phyloP scores from a whole-genome alignment of 2,113 vertebrate genomes.

The Echinops telfairi region DNA sequence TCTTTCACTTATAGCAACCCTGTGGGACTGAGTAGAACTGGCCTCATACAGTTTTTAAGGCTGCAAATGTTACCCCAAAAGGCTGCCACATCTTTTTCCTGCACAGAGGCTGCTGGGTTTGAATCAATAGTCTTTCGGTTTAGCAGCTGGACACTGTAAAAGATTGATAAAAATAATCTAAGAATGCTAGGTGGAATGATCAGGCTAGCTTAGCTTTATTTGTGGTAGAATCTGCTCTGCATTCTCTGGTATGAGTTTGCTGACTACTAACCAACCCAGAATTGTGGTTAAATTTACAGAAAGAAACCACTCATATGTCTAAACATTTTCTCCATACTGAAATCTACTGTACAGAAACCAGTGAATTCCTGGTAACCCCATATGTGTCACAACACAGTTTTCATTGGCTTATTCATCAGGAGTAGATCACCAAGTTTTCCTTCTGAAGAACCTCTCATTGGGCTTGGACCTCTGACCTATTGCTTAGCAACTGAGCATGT shows the following conservation, averaged over 20 bases:
- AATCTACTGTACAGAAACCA: background rate
- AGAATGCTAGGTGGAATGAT: slow-evolving; percentile 40
- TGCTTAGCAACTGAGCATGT: background rate
- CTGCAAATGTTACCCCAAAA: no score
- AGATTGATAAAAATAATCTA: slow-evolving; percentile 7
- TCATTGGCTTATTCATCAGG: background rate
- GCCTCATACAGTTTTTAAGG: no score
- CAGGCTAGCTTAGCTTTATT: slow-evolving; percentile 20
- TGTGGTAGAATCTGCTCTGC: slow-evolving; percentile 26
- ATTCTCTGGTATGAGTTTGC: slow-evolving; percentile 43
- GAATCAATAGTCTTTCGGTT: background rate
- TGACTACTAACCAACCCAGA: slow-evolving; percentile 23
- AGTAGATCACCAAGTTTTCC: background rate
- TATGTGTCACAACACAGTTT: background rate
- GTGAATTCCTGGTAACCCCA: background rate
- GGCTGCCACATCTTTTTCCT: no score
- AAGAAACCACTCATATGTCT: background rate
- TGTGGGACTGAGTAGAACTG: background rate
- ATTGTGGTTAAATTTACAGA: slow-evolving; percentile 29
- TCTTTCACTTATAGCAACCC: background rate
- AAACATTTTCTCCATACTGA: slow-evolving; percentile 12
- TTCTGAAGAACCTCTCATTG: background rate
- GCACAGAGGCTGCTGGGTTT: no score
- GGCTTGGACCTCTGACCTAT: background rate
- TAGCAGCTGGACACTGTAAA: background rate